phyloP scores from a whole-genome alignment of 1,140 invertebrate genomes.

The Whitmania pigra region DNA sequence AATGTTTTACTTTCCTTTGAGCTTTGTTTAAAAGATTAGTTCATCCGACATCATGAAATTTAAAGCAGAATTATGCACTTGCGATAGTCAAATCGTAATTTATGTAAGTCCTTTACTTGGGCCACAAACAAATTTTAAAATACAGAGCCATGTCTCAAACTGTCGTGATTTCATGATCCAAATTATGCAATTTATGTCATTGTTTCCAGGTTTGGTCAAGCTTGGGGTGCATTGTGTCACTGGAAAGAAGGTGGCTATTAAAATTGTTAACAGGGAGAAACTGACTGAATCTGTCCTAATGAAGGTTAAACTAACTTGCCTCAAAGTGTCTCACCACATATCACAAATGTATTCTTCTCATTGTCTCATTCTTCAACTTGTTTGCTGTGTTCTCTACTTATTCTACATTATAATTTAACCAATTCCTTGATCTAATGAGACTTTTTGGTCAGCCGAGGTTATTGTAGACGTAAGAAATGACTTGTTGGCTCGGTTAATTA shows the following conservation, averaged over 20 bases:
- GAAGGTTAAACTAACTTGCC: constrained; percentile 59
- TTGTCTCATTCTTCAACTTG: too few relatives aligned
- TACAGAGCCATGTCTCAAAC: too few relatives aligned
- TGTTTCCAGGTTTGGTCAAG: constrained; percentile 80
- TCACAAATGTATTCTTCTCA: too few relatives aligned
- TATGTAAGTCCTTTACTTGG: too few relatives aligned
- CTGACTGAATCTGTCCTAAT: constrained; percentile 96
- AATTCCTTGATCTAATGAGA: too few relatives aligned
- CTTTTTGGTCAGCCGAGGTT: too few relatives aligned
- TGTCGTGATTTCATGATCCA: neutral
- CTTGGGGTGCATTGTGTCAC: constrained; percentile 93
- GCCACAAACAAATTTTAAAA: too few relatives aligned
- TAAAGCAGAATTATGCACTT: neutral
- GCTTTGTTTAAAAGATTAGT: neutral
- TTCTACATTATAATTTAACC: too few relatives aligned
- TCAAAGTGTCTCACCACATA: neutral
- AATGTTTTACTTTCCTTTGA: neutral
- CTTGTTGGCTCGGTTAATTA: too few relatives aligned
- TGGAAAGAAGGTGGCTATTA: constrained; percentile 95
- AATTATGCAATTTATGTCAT: constrained; percentile 24
- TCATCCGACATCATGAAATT: neutral
- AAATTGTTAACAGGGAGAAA: constrained; percentile 98
- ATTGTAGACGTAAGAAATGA: too few relatives aligned
- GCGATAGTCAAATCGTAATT: too few relatives aligned
- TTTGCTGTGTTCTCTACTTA: too few relatives aligned